Evolutionary conservation across 2,888 invertebrate species (phyloP).

Genomic region (Odiellus spinosus): DNA sequence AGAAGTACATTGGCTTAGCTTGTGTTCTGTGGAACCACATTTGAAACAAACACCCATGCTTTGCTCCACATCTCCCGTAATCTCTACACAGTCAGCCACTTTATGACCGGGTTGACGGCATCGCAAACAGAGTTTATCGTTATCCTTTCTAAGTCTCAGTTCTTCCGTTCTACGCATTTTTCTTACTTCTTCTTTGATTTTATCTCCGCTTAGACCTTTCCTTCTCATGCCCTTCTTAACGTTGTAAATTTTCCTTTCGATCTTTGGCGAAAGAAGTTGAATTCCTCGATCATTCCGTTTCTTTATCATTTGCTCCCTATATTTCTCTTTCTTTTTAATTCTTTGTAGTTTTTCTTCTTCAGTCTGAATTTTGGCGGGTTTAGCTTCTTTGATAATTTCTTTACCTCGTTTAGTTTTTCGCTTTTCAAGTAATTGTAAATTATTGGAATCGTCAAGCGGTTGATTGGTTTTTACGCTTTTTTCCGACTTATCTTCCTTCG

Average conservation of each 20-base stretch:
- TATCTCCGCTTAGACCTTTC: conserved; percentile 11
- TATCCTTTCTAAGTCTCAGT: conserved; percentile 8
- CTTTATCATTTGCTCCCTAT: neutral
- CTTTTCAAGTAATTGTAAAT: no score
- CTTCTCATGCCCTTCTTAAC: conserved; percentile 14
- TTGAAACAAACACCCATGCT: conserved; percentile 16
- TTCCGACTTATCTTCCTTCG: no score
- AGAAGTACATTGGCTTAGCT: conserved; percentile 12
- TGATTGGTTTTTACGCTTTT: no score
- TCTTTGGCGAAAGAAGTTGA: conserved; percentile 14
- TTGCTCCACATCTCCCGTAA: conserved; percentile 25
- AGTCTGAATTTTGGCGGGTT: conserved; percentile 3
- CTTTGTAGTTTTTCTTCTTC: no score
- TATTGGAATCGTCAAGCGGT: no score
- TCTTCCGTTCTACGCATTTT: conserved; percentile 17
- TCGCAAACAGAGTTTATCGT: conserved; percentile 46
- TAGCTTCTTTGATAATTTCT: neutral
- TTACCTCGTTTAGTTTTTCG: no score
- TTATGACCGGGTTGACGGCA: conserved; percentile 63
- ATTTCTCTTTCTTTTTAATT: no score
- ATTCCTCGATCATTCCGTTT: conserved; percentile 10
- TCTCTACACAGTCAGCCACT: conserved; percentile 60
- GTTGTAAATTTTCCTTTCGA: conserved; percentile 16
- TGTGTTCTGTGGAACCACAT: conserved; percentile 26
- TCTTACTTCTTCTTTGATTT: conserved; percentile 14